Base-by-base conservation (phyloP, 1,140 invertebrate species). In the Anadara kagoshimensis region DNA sequence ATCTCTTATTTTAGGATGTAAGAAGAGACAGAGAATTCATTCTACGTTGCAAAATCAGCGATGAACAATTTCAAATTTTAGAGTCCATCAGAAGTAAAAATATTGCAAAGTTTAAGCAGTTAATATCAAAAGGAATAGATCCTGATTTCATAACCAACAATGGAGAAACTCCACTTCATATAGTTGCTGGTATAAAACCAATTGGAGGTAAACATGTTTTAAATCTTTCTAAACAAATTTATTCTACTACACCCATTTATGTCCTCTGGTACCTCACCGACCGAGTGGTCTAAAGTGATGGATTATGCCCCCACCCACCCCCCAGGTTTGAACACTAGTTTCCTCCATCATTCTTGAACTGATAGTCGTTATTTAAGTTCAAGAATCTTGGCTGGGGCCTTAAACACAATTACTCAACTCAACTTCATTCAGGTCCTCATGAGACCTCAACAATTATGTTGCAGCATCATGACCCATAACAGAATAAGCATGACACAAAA, bases 131-230 rank as follows among this genome's bases (percentile, higher is more conserved):
- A 16, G 82, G 82, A 14, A 58, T 75, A 8, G 71, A 81, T 74
- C 75, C 76, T 11, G 75, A 80, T 47, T 78, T 84, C 73, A 71
- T 57, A 20, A 81, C 78, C 54, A 54, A 69, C 3, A 62, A 54
- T 16, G 76, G 78, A 44, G 73, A 80, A 26, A 76, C 70, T 47
- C 75, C 75, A 12, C 51, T 84, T 0, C 80, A 84, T 65, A 71
- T 80, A 12, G 75, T 78, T 14, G 69, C 70, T 24, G 67, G 49
- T 12, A 47, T 65, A 20, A 54, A 58, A n/a, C 61, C 57, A 20
- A 45, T 47, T 51, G 65, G 58, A 22, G 74, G 70, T 70, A 59
- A 57, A 26, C 29, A 64, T 41, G 10, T 10, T 12, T 18, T 18
- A 29, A 26, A 10, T 36, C 18, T 10, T 53, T 18, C 11, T 20